These are phyloP conservation scores for Dicyrtomina minuta DNA, from an alignment of 2,888 invertebrate genomes.

Conservation along the genomic window DNA sequence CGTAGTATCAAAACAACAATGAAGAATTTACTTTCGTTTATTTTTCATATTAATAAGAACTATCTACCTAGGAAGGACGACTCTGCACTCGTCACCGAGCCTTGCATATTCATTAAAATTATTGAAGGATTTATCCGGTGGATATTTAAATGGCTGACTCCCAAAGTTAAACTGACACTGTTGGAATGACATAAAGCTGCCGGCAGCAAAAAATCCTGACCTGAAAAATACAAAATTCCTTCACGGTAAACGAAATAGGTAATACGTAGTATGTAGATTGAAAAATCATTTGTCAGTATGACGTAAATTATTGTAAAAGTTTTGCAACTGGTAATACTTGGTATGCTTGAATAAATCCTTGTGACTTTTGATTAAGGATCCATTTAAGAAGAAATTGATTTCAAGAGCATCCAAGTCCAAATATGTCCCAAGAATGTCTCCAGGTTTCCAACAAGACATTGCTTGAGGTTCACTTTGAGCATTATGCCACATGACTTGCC, in stretches of 20 bases:
- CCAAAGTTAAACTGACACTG: conserved; percentile 94
- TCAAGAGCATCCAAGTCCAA: conserved; percentile 73
- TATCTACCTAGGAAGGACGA: conserved; percentile 70
- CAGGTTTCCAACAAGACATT: conserved; percentile 72
- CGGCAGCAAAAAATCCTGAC: conserved; percentile 88
- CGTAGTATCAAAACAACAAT: too few relatives aligned
- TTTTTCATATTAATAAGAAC: too few relatives aligned
- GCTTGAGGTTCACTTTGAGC: conserved; percentile 68
- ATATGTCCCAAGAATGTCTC: conserved; percentile 81
- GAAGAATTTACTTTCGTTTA: too few relatives aligned
- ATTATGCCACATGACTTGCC: conserved; percentile 84
- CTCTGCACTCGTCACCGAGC: conserved; percentile 76
- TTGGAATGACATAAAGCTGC: conserved; percentile 95
- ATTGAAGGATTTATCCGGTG: conserved; percentile 69
- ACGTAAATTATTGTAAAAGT: not conserved
- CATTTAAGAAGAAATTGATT: conserved; percentile 82
- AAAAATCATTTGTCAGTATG: not conserved
- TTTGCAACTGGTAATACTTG: too few relatives aligned
- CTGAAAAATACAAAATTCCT: conserved; percentile 59
- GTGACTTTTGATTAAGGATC: conserved; percentile 68
- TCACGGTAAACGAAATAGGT: too few relatives aligned
- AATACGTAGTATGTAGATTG: not conserved
- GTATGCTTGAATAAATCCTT: conserved; percentile 74
- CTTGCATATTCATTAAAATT: conserved; percentile 76
- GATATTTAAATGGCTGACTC: conserved; percentile 71